phyloP scores from a whole-genome alignment of 2,797 vertebrate species.

The Diplodus puntazzo region DNA sequence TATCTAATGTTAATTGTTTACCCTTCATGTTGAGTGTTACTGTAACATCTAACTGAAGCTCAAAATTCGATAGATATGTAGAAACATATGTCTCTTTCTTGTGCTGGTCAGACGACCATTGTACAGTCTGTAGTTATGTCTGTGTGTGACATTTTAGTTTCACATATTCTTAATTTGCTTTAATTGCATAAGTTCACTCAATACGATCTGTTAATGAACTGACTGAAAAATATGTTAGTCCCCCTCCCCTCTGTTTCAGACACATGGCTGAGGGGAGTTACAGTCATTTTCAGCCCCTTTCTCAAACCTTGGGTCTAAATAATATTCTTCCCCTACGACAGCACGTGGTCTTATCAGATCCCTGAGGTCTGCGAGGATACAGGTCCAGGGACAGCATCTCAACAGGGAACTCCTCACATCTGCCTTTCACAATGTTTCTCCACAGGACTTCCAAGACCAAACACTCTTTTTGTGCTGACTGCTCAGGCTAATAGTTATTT shows the following conservation, averaged over 20 bases:
- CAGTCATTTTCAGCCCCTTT: constrained; percentile 10
- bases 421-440: neutral
- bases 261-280: neutral
- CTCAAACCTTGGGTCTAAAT: constrained; percentile 60
- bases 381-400: constrained; percentile 67
- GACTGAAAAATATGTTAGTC: neutral
- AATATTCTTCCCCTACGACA: constrained; percentile 39
- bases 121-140: neutral
- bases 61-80: neutral
- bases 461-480: neutral
- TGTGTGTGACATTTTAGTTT: neutral
- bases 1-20: no score
- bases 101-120: neutral
- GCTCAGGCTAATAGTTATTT: neutral
- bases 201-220: no score
- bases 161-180: neutral
- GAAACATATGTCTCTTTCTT: neutral
- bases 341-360: constrained; percentile 51
- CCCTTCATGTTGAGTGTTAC: no score
- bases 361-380: constrained; percentile 37
- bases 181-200: neutral
- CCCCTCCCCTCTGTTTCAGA: neutral
- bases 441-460: neutral
- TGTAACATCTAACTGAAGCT: neutral
- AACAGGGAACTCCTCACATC: neutral